These are phyloP conservation scores for Rhagoletis pomonella DNA, from an alignment of 1,140 invertebrate genomes.

Conservation along the genomic window DNA sequence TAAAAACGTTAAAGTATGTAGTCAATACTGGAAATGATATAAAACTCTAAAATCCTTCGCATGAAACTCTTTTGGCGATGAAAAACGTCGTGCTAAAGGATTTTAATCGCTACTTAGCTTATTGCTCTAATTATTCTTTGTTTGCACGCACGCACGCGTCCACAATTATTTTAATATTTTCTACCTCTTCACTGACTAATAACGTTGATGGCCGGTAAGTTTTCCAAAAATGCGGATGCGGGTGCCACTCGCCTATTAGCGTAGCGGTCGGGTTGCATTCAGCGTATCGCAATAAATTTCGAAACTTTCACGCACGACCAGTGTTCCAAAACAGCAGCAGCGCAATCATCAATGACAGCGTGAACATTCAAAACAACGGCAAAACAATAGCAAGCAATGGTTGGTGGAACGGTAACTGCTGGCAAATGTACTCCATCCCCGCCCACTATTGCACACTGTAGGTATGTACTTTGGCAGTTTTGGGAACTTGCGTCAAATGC, in stretches of 20 bases:
- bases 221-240: not conserved
- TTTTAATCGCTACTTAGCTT: not conserved
- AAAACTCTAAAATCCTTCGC: too few relatives aligned
- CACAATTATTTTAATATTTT: conserved; percentile 6
- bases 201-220: not conserved
- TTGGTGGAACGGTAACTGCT: not conserved
- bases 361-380: not conserved
- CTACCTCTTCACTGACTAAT: not conserved
- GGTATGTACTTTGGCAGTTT: not conserved
- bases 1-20: too few relatives aligned
- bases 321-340: not conserved
- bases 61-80: too few relatives aligned
- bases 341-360: not conserved
- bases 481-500: not conserved
- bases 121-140: not conserved
- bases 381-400: not conserved
- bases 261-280: not conserved
- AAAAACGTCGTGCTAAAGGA: too few relatives aligned
- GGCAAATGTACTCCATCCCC: not conserved
- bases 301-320: conserved; percentile 8
- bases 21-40: too few relatives aligned
- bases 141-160: not conserved
- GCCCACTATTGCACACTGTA: not conserved
- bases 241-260: not conserved
- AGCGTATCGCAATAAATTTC: not conserved